phyloP scores from a whole-genome alignment of 2,797 vertebrate genomes.

The Leptodon cayanensis region DNA sequence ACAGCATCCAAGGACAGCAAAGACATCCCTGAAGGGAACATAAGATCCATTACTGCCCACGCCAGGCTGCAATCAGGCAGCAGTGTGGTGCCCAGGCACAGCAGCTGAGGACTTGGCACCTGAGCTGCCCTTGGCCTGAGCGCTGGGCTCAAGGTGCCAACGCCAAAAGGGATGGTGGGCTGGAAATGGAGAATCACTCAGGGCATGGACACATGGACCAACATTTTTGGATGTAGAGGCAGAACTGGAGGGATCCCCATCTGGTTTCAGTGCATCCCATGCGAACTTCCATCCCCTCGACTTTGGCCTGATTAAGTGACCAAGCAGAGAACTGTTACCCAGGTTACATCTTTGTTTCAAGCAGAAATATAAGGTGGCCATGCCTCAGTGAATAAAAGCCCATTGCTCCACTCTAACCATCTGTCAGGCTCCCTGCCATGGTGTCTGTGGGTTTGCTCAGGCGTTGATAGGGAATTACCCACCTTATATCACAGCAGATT shows the following conservation, averaged over 20 bases:
- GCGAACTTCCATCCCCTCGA: not conserved
- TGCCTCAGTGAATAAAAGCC: not conserved
- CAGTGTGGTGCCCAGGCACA: not conserved
- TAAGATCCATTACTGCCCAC: not conserved
- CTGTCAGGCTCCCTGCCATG: slow-evolving; percentile 9
- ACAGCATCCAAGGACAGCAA: not conserved
- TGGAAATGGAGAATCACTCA: not conserved
- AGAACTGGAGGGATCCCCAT: not conserved
- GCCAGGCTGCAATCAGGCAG: not conserved
- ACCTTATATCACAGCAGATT: not conserved
- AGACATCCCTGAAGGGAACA: not conserved
- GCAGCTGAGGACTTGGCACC: slow-evolving; percentile 24
- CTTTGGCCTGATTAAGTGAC: accelerated
- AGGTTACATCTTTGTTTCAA: not conserved
- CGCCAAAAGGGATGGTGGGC: not conserved
- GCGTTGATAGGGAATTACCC: not conserved
- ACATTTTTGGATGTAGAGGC: not conserved
- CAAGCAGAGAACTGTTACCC: not conserved
- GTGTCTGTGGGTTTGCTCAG: slow-evolving; percentile 21
- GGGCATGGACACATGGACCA: accelerated
- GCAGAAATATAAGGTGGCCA: not conserved
- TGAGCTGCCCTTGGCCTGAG: not conserved
- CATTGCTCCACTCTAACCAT: not conserved
- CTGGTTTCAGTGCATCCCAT: not conserved
- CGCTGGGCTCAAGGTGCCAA: accelerated